Percentiles rank a stretch among this genome's conserved stretches.
These are phyloP conservation scores for Tribolium freemani DNA, from an alignment of 2,888 invertebrate species.

Conservation along the genomic window DNA sequence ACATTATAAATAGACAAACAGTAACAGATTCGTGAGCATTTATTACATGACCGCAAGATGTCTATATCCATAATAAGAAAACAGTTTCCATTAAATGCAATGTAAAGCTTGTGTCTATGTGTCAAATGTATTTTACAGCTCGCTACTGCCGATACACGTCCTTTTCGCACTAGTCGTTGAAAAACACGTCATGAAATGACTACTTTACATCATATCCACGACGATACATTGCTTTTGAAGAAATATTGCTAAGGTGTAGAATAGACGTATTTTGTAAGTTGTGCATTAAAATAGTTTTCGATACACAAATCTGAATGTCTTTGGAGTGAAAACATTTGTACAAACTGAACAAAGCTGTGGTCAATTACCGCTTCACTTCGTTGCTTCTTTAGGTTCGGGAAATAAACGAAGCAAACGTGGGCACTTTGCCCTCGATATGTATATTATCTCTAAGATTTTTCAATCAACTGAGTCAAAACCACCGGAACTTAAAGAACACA, in stretches of 20 bases:
- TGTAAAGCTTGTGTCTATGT: neutral
- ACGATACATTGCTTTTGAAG: conserved; percentile 47
- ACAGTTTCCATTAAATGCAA: neutral
- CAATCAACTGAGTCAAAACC: too few relatives aligned
- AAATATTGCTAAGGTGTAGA: conserved; percentile 50
- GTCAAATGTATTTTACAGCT: neutral
- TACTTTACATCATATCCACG: conserved; percentile 27
- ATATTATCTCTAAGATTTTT: too few relatives aligned
- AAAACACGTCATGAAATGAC: too few relatives aligned
- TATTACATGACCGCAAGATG: neutral
- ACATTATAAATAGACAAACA: conserved; percentile 24
- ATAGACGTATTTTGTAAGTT: neutral
- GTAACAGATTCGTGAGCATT: conserved; percentile 36
- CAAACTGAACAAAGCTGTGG: neutral
- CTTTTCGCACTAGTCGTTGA: too few relatives aligned
- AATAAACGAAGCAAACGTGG: too few relatives aligned
- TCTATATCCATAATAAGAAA: neutral
- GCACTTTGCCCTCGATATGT: too few relatives aligned
- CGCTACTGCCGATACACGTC: too few relatives aligned
- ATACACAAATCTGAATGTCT: too few relatives aligned
- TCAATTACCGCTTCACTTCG: neutral
- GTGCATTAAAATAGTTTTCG: neutral
- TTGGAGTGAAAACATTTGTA: too few relatives aligned
- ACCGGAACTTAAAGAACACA: too few relatives aligned
- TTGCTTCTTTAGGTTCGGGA: neutral